Evolutionary conservation across 1,140 invertebrate species (phyloP), one percentile per base, ranked within the genome.

Genomic region (Drosophila sp.): DNA sequence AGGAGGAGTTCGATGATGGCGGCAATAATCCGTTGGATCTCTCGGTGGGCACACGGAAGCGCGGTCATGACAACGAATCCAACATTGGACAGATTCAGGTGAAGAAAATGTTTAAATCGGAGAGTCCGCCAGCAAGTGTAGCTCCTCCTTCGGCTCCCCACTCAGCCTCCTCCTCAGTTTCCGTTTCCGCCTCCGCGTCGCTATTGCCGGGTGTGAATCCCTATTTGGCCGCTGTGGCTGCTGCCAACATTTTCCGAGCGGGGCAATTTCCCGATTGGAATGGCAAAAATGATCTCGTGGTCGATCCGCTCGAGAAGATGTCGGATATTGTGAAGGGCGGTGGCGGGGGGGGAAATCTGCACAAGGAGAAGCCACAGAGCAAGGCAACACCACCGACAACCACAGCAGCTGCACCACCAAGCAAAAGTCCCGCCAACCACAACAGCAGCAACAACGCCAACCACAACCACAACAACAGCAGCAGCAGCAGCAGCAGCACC

Each of bases 291-390:
- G 96, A 97, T 83, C 93, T 96, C 13, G 93, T 95, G 0, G 94
- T 95, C 75, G 97, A 97, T 91, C 96, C 96, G 0, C 91, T 98
- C 14, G 97, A 98, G 84, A 97, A 97, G 87, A 97, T 98, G 97
- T 97, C 96, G 71, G 97, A 98, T 80, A 92, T 98, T 32, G 90
- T 91, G 0, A 91, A 91, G 62, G 86, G 90, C 0, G 62, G 54
- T 1, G 59, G 7, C 7, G 53, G 53, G 0, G 61, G 57, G n/a
- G 58, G 14, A 5, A 13, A 5, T 4, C 13, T 38, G 18, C 53
- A 58, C 45, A 89, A 83, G 59, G 77, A 80, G 14, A 84, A 86
- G 25, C n/a, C 29, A 96, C 96, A 59, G 16, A 56, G 41, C 7
- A 80, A 81, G 53, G 34, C 82, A 18, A 72, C 83, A 8, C 59